Percentiles rank a stretch among this genome's conserved stretches.
These are phyloP conservation scores for Bombus breviceps DNA, from an alignment of 1,140 invertebrate genomes.

Conservation along the genomic window DNA sequence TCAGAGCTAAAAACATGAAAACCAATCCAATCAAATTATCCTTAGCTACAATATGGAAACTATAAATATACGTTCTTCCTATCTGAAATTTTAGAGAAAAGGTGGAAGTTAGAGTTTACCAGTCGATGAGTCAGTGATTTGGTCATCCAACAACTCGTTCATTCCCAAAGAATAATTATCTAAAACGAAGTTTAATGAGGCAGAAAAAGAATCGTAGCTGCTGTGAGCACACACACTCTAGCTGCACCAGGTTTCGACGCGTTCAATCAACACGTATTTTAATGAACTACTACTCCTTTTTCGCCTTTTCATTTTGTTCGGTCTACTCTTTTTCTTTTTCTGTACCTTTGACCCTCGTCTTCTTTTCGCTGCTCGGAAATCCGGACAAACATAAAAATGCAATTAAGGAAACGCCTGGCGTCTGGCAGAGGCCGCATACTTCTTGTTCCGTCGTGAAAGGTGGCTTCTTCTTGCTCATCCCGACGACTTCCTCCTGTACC, in stretches of 20 bases:
- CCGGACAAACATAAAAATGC: constrained; percentile 78
- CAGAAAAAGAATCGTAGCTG: background rate
- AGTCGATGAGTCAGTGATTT: background rate
- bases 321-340: too few species aligned
- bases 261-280: constrained; percentile 50
- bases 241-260: background rate
- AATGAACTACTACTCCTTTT: constrained; percentile 50
- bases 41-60: too few species aligned
- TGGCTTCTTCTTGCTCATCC: constrained; percentile 31
- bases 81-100: too few species aligned
- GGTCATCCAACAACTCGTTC: background rate
- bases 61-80: too few species aligned
- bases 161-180: constrained; percentile 1
- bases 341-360: constrained; percentile 3
- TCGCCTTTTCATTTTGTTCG: constrained; percentile 4
- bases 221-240: background rate
- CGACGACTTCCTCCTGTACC: background rate
- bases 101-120: too few species aligned
- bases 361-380: constrained; percentile 68
- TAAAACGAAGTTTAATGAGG: constrained; percentile 6
- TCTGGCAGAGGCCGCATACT: constrained; percentile 48
- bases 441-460: constrained; percentile 28
- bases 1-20: too few species aligned
- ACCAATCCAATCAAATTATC: too few species aligned
- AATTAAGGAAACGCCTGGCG: constrained; percentile 78